Evolutionary conservation across 2,113 vertebrate genomes (phyloP).

Genomic region (Smithornis capensis): DNA sequence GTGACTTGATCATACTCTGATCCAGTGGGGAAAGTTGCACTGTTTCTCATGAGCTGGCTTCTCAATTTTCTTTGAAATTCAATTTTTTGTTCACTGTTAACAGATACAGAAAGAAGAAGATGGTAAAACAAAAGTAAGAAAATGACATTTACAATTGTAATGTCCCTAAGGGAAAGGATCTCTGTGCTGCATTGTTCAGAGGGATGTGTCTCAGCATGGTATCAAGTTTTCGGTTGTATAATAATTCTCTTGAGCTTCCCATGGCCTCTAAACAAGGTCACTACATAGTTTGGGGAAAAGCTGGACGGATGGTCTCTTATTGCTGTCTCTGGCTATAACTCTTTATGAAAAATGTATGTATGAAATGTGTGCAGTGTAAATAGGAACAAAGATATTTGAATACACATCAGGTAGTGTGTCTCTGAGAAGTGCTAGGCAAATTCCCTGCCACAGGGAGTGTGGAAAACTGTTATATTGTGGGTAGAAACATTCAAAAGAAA

Average conservation of each 20-base stretch:
- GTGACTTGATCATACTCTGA: background rate
- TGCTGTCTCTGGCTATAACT: background rate
- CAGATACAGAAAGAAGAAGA: background rate
- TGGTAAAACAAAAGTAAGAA: background rate
- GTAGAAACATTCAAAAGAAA: background rate
- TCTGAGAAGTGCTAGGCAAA: background rate
- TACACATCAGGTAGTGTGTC: background rate
- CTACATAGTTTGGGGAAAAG: background rate
- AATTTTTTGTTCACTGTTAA: slow-evolving; percentile 8
- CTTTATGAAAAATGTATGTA: background rate
- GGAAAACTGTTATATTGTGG: background rate
- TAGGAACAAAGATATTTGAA: background rate
- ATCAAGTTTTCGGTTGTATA: background rate
- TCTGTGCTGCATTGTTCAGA: background rate
- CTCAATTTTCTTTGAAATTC: slow-evolving; percentile 6
- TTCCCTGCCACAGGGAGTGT: background rate
- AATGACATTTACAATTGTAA: background rate
- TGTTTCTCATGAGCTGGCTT: background rate
- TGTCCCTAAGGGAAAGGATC: background rate
- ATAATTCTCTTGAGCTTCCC: background rate
- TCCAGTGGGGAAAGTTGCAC: background rate
- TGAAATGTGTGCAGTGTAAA: background rate
- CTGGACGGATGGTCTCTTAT: background rate
- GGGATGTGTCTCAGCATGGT: background rate
- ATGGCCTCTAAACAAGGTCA: background rate